A percentile compares a stretch with the other conserved stretches of the same genome.
Evolutionary conservation across 2,797 vertebrate species (phyloP).

Genomic region (Acrocephalus scirpaceus): DNA sequence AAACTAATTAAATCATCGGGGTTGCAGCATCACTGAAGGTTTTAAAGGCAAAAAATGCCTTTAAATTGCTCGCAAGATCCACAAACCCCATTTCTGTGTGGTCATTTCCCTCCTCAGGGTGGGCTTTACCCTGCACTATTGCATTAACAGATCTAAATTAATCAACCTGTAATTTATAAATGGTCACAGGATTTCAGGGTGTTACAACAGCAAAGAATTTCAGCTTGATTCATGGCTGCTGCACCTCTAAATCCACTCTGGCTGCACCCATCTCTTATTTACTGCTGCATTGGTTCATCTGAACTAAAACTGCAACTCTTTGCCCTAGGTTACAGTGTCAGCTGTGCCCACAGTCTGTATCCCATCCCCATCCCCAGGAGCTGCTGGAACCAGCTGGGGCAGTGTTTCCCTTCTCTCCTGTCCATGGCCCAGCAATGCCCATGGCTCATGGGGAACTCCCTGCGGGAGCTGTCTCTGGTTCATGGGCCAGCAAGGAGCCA

Average conservation of each 20-base stretch:
- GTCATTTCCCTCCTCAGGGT: not conserved
- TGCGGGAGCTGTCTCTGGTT: too few species aligned
- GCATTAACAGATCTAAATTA: not conserved
- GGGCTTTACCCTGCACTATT: not conserved
- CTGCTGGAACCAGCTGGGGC: too few species aligned
- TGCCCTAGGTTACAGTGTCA: too few species aligned
- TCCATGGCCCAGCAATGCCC: too few species aligned
- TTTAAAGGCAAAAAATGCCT: not conserved
- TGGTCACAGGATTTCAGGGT: not conserved
- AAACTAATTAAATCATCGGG: not conserved
- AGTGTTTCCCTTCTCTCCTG: too few species aligned
- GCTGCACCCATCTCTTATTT: fast-evolving
- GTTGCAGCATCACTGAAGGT: not conserved
- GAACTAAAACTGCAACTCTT: fast-evolving
- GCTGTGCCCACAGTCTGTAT: too few species aligned
- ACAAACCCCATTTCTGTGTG: not conserved
- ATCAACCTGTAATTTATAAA: not conserved
- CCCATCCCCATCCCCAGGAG: too few species aligned
- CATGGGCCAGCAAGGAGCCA: too few species aligned
- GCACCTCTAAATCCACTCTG: not conserved
- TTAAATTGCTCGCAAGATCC: not conserved
- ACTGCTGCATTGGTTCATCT: fast-evolving
- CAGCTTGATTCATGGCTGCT: fast-evolving
- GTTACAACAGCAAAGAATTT: not conserved
- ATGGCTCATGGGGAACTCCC: too few species aligned